Evolutionary conservation across 2,888 invertebrate genomes (phyloP).

Genomic region (Acanthacorydalis orientalis): DNA sequence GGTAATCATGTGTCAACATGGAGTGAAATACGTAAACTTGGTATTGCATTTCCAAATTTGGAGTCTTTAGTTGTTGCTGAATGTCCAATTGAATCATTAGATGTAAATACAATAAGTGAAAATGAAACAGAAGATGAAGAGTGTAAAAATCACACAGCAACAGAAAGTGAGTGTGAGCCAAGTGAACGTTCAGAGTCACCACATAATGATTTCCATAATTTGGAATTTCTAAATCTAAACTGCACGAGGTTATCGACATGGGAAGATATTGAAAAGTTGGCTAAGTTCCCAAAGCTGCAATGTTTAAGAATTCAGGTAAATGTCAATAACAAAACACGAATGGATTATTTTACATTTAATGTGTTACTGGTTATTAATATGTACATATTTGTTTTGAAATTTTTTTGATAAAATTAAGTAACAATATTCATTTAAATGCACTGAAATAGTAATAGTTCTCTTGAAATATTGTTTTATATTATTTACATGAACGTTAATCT

Average conservation of each 20-base stretch:
- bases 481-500: no score
- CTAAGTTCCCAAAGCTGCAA: slow-evolving; percentile 64
- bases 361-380: no score
- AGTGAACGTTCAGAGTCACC: slow-evolving; percentile 32
- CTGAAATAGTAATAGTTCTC: no score
- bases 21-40: slow-evolving; percentile 69
- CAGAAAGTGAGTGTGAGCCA: slow-evolving; percentile 43
- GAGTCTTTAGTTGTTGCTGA: slow-evolving; percentile 75
- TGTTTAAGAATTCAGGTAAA: slow-evolving; percentile 67
- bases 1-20: slow-evolving; percentile 75
- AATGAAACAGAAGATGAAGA: slow-evolving; percentile 9
- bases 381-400: no score
- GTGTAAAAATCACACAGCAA: slow-evolving; percentile 20
- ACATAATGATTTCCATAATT: slow-evolving; percentile 45
- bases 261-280: slow-evolving; percentile 77
- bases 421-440: no score
- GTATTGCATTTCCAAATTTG: slow-evolving; percentile 69
- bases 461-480: no score
- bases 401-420: no score
- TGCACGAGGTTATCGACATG: slow-evolving; percentile 68
- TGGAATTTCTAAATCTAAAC: slow-evolving; percentile 70
- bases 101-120: slow-evolving; percentile 12
- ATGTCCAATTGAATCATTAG: slow-evolving; percentile 51
- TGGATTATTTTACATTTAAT: no score
- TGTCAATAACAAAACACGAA: neutral